Conservation (phyloP, 2,113 vertebrate species). For the Xerus inauris region DNA sequence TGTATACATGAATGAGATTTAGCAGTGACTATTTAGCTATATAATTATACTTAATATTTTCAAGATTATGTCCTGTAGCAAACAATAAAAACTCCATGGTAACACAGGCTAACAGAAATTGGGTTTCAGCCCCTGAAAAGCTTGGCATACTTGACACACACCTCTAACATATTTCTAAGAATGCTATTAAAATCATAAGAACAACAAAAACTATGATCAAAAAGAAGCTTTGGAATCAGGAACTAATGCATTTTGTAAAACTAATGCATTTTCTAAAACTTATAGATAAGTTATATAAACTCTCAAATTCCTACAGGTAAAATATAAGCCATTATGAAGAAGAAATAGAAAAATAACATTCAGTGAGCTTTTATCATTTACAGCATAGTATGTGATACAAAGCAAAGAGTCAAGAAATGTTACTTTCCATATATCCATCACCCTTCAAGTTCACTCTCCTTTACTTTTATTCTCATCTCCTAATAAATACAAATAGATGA, state of each 20-base stretch:
- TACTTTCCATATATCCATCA: neutral
- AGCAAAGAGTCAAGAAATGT: neutral
- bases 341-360: neutral
- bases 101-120: neutral
- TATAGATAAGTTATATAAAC: neutral
- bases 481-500: neutral
- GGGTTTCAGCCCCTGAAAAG: neutral
- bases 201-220: neutral
- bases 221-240: neutral
- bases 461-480: neutral
- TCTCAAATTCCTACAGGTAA: neutral
- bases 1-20: constrained; percentile 13
- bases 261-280: neutral
- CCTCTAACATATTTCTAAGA: neutral
- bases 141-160: neutral
- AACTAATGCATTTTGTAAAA: neutral
- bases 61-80: constrained; percentile 9
- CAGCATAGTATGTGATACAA: neutral
- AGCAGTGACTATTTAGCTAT: neutral
- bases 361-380: no score
- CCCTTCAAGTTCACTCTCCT: neutral
- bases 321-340: neutral
- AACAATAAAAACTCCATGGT: neutral
- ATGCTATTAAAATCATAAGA: neutral
- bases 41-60: constrained; percentile 43